Base-by-base conservation (phyloP, 2,797 vertebrate genomes). In the Fundulus diaphanus region DNA sequence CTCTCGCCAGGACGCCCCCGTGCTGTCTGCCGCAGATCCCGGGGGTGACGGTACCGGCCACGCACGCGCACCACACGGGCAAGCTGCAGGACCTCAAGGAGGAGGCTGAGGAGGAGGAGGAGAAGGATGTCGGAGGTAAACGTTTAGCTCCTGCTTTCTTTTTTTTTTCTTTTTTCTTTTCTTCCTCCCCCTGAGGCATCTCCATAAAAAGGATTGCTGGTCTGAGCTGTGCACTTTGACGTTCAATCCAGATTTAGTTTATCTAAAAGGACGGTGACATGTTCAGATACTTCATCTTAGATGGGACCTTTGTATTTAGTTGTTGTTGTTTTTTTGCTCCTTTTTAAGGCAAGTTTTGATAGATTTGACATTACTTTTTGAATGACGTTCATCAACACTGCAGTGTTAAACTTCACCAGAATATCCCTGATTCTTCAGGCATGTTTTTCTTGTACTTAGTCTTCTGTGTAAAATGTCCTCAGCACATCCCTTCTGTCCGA, bases 71-170 rank as follows among this genome's bases (percentile, higher is more conserved):
- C 91, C 94, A 96, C 56, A 90, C 93, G 57, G 94, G 90, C 82
- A 97, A 97, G 91, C 92, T 97, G 87, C 96, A 97, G 92, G 96
- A 98, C 75, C 95, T 96, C 79, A 98, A 98, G 93, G 97, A 97
- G 85, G 96, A 85, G 89, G 79, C 90, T 0, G 96, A 96, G 90
- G 97, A 98, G 89, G 97, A 98, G 89, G 96, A 96, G 52, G 87
- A 96, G 87, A 97, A 97, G 90, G 96, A 96, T 77, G 83, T 95
- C 89, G 90, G 95, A 94, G 97, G 97, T 98, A 94, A 95, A 75
- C 46, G 18, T 22, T 42, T 7, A 35, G 42, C 11, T 29, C 1
- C 44, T 27, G 5, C 68, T 68, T 78, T 69, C 13, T 33, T n/a
- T n/a, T n/a, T n/a, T n/a, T n/a, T n/a, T n/a, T n/a, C n/a, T n/a